These are phyloP conservation scores for Tipula vernalis DNA, from an alignment of 2,888 invertebrate species.

Conservation along the genomic window DNA sequence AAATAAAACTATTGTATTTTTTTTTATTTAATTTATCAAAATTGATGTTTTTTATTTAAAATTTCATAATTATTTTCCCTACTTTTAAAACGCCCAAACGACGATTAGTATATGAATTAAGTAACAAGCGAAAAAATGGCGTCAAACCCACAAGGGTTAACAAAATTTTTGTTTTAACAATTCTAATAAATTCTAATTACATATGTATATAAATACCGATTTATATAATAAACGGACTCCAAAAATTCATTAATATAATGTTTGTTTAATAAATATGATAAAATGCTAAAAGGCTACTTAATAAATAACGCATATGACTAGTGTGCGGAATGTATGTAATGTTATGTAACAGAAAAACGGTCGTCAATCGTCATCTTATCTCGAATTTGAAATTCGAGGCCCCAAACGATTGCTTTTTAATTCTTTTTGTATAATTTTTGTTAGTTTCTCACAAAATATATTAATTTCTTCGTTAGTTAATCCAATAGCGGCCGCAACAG, in stretches of 20 bases:
- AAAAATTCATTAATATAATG: constrained; percentile 4
- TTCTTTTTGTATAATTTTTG: neutral
- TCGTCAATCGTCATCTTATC: neutral
- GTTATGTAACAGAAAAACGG: neutral
- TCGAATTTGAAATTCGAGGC: neutral
- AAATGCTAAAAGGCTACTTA: neutral
- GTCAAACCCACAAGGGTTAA: neutral
- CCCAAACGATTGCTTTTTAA: neutral
- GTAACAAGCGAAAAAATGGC: neutral
- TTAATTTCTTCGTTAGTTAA: constrained; percentile 54
- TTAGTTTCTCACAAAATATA: constrained; percentile 47
- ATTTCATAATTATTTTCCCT: neutral
- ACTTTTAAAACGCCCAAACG: neutral
- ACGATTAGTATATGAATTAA: neutral
- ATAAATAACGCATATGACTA: neutral
- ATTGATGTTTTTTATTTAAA: neutral
- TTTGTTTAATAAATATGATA: neutral
- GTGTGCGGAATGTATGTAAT: neutral
- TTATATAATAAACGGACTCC: neutral
- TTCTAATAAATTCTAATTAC: neutral
- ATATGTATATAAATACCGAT: neutral
- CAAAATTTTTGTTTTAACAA: neutral
- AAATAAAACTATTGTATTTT: neutral
- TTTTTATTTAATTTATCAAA: neutral
- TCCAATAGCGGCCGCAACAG: constrained; percentile 61